Evolutionary conservation across 2,797 vertebrate species (phyloP).

Genomic region (Chloroceryle amazona): DNA sequence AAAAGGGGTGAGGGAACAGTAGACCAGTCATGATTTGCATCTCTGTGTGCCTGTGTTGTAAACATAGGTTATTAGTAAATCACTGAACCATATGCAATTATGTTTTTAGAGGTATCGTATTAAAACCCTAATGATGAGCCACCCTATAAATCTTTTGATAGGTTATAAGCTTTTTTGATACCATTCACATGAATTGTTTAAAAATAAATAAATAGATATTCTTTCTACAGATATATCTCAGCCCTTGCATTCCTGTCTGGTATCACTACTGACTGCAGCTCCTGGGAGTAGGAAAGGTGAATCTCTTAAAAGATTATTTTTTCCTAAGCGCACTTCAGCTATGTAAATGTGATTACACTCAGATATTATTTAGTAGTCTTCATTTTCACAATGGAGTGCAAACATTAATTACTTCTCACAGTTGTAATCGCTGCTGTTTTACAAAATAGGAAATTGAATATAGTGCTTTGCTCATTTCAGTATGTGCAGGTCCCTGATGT

Average conservation of each 20-base stretch:
- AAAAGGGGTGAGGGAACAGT: not conserved
- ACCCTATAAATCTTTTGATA: not conserved
- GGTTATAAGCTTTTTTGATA: not conserved
- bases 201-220: not conserved
- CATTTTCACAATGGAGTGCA: not conserved
- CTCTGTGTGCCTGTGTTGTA: not conserved
- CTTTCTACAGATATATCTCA: not conserved
- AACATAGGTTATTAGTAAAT: slow-evolving; percentile 28
- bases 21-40: not conserved
- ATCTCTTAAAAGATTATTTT: not conserved
- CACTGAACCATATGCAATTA: not conserved
- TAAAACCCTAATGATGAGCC: not conserved
- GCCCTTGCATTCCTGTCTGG: not conserved
- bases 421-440: not conserved
- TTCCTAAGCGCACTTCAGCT: not conserved
- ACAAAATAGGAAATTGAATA: not conserved
- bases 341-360: slow-evolving; percentile 7
- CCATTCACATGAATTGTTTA: not conserved
- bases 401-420: not conserved
- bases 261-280: not conserved
- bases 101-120: not conserved
- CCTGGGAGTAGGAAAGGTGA: not conserved
- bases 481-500: not conserved
- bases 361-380: not conserved
- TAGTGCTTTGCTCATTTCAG: not conserved